A percentile compares a stretch with the other conserved stretches of the same genome.
Evolutionary conservation across 2,113 vertebrate species (phyloP).

Genomic region (Gymnobelideus leadbeateri): DNA sequence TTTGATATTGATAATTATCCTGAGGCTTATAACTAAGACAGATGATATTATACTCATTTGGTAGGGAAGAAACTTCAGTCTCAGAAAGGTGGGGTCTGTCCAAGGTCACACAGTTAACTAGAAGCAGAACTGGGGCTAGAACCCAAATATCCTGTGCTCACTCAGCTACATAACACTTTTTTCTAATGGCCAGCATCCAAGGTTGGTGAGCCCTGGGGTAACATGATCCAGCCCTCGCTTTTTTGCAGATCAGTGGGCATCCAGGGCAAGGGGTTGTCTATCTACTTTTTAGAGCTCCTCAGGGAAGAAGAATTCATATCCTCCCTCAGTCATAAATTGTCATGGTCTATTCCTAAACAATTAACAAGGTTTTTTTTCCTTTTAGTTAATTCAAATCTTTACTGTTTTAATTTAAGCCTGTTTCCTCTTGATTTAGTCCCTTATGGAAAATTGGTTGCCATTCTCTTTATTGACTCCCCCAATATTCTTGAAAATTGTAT

Average conservation of each 20-base stretch:
- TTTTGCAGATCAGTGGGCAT: background rate
- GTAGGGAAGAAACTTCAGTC: background rate
- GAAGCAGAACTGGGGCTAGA: background rate
- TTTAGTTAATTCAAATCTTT: background rate
- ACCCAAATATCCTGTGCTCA: background rate
- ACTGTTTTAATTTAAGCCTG: background rate
- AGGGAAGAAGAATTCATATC: background rate
- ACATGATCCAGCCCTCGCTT: background rate
- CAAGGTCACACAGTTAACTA: background rate
- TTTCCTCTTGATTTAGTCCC: background rate
- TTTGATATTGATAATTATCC: background rate
- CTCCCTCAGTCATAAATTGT: background rate
- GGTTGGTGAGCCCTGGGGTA: background rate
- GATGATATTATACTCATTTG: background rate
- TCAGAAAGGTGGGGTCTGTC: background rate
- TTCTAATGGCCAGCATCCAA: constrained; percentile 1
- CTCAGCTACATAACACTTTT: background rate
- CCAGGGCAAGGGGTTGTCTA: background rate
- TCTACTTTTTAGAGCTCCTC: background rate
- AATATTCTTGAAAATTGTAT: background rate
- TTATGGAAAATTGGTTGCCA: background rate
- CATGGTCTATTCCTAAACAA: background rate
- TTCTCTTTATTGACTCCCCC: background rate
- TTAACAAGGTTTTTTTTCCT: background rate
- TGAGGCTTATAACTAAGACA: background rate